A percentile compares a stretch with the other conserved stretches of the same genome.
Conservation (phyloP, 2,888 invertebrate genomes). For the Pegoplata infirma region DNA sequence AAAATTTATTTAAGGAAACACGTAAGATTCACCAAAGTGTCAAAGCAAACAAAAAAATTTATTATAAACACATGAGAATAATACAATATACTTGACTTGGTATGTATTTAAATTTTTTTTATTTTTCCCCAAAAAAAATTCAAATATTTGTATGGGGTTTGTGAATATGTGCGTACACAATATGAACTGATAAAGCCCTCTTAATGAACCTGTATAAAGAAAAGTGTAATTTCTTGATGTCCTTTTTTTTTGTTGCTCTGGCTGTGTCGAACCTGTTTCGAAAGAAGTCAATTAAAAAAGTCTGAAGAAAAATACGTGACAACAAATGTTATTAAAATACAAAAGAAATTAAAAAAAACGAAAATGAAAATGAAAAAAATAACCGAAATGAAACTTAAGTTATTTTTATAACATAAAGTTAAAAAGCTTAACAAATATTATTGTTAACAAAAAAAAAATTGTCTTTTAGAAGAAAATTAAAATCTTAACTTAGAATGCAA, state of each 20-base stretch:
- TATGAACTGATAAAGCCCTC: slow-evolving; percentile 51
- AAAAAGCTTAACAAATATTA: slow-evolving; percentile 68
- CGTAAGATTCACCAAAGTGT: slow-evolving; percentile 62
- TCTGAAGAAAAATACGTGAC: slow-evolving; percentile 73
- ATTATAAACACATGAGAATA: slow-evolving; percentile 56
- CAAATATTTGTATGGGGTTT: slow-evolving; percentile 20
- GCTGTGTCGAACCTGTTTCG: slow-evolving; percentile 14
- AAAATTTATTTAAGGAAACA: slow-evolving; percentile 63
- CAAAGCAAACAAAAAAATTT: slow-evolving; percentile 52
- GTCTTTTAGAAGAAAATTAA: slow-evolving; percentile 36
- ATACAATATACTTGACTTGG: slow-evolving; percentile 16
- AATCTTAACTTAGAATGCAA: slow-evolving; percentile 34
- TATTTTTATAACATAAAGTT: slow-evolving; percentile 53
- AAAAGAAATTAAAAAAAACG: slow-evolving; percentile 39
- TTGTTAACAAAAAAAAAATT: slow-evolving; percentile 49
- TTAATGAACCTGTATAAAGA: slow-evolving; percentile 66
- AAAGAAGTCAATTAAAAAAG: slow-evolving; percentile 76
- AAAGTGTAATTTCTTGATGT: slow-evolving; percentile 53
- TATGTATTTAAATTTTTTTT: slow-evolving; percentile 36
- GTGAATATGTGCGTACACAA: slow-evolving; percentile 14
- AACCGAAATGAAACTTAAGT: slow-evolving; percentile 34
- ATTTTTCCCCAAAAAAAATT: slow-evolving; percentile 30
- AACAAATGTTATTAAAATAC: slow-evolving; percentile 61
- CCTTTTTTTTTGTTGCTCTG: slow-evolving; percentile 41
- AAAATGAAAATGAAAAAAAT: no score